A percentile compares a stretch with the other conserved stretches of the same genome.
phyloP scores from a whole-genome alignment of 2,797 vertebrate species.

The Saxicola maurus region DNA sequence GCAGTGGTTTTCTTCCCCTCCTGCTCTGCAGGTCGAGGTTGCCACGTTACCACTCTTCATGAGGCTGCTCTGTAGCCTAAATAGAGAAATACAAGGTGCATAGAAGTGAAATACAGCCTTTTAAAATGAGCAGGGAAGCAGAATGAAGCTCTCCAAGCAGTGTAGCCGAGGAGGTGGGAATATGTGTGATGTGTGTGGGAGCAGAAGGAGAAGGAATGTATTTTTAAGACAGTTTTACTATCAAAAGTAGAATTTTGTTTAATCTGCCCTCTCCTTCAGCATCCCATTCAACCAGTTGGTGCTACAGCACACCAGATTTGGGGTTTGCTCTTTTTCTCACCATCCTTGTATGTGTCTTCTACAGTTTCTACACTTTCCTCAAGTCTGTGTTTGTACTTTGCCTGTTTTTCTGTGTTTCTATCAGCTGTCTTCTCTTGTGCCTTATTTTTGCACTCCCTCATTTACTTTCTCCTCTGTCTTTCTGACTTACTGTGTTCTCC shows the following conservation, averaged over 20 bases:
- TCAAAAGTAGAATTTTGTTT: background rate
- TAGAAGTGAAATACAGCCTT: background rate
- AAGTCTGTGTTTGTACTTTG: constrained; percentile 3
- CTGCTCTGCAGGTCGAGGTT: background rate
- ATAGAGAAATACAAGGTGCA: background rate
- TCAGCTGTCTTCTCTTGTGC: background rate
- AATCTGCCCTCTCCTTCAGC: background rate
- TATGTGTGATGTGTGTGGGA: background rate
- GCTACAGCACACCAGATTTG: background rate
- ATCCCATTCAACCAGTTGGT: background rate
- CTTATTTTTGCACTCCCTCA: background rate
- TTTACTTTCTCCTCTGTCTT: constrained; percentile 8
- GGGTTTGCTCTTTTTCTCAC: constrained; percentile 14
- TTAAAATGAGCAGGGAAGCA: background rate
- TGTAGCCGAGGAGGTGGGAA: background rate
- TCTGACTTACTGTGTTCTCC: background rate
- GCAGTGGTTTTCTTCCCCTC: background rate
- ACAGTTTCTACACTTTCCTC: background rate
- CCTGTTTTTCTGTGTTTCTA: background rate
- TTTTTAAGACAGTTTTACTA: constrained; percentile 12
- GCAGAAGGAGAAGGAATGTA: background rate
- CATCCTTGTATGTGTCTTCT: background rate
- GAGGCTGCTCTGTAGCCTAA: background rate
- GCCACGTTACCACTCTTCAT: background rate
- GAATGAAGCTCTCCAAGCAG: background rate